Base-by-base conservation (phyloP, 2,888 invertebrate species). In the Graphium colonna region DNA sequence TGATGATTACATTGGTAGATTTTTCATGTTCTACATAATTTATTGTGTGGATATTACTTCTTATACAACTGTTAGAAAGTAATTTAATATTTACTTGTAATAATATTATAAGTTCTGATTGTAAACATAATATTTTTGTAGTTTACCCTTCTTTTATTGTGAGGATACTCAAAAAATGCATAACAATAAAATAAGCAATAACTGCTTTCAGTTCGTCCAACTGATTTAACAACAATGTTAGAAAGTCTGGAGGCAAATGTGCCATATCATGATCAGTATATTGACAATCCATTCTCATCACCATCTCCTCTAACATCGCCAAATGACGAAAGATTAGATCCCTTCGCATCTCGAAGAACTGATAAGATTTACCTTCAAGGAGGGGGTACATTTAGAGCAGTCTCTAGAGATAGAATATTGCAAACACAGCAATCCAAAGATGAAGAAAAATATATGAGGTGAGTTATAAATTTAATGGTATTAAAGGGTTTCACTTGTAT, bases 211-310 rank as follows among this genome's bases (percentile, higher is more conserved):
- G 90, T 73, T 36, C 78, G 89, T 0, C 90, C 90, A 1, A 79
- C 84, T 39, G 89, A 90, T 54, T 60, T 90, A 4, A 70, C 90
- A 36, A 64, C 86, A 7, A 90, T 90, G 90, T 64, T 90, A 1
- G 81, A 84, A 56, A 83, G 77, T 36, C 62, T 90, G 0, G 90
- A 89, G 60, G 76, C 88, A 0, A 81, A 75, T 45, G 77, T 81
- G 51, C 75, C 80, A 1, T 89, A 81, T 58, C 49, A 86, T 33
- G 89, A 89, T 16, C 86, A 85, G 51, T 89, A 90, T 58, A 87
- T 90, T 44, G 90, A 90, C 64, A 90, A 90, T 54, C 90, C 90
- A 0, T 90, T 90, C 63, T 90, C 90, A 1, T 90, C 90, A 50
- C 90, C 90, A 0, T 90, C 90, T 13, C 89, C 90, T 0, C 65